phyloP scores from a whole-genome alignment of 1,140 invertebrate species.

The Nylanderia fulva region DNA sequence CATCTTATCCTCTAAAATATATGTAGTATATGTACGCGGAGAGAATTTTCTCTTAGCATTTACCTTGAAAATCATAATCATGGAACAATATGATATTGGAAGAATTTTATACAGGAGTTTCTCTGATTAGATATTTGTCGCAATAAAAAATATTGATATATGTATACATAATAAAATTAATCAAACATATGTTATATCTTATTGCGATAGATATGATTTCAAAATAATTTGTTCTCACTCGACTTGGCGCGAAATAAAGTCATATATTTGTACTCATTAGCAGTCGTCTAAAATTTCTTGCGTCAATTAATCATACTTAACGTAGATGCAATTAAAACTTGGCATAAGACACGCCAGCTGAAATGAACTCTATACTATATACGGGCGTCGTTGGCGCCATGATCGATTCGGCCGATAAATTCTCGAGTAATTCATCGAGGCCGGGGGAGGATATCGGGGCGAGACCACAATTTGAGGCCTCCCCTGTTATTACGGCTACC shows the following conservation, averaged over 20 bases:
- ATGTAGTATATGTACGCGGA: background rate
- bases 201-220: too few relatives aligned
- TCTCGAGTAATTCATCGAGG: constrained; percentile 61
- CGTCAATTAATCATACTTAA: background rate
- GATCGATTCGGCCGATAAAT: constrained; percentile 72
- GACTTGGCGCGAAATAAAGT: background rate
- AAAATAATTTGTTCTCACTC: too few relatives aligned
- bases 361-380: constrained; percentile 30
- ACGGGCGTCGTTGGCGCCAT: constrained; percentile 52
- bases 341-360: constrained; percentile 5
- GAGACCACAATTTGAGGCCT: constrained; percentile 69
- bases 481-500: constrained; percentile 75
- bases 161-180: too few relatives aligned
- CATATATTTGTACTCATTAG: background rate
- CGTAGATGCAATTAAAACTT: constrained; percentile 29
- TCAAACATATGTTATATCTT: too few relatives aligned
- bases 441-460: constrained; percentile 60
- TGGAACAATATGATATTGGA: too few relatives aligned
- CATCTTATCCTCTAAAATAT: too few relatives aligned
- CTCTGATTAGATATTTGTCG: too few relatives aligned
- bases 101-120: too few relatives aligned
- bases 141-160: too few relatives aligned
- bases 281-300: background rate
- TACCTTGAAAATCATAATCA: too few relatives aligned
- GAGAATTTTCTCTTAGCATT: too few relatives aligned